Conservation (phyloP, 2,113 vertebrate species). For the Chionis minor region DNA sequence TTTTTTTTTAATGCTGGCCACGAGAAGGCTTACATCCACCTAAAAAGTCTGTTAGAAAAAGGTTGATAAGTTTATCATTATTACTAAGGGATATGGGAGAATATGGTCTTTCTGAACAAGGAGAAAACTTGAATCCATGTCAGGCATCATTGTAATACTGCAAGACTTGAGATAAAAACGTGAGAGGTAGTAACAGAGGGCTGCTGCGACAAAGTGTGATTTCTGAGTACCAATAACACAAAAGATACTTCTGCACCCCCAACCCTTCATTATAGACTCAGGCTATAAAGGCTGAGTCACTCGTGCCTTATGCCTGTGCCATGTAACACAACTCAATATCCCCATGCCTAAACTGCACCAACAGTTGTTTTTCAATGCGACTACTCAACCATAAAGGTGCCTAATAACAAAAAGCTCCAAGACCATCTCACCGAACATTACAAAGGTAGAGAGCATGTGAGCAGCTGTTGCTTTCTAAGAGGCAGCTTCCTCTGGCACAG, state of each 20-base stretch:
- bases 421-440: not conserved
- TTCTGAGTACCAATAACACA: not conserved
- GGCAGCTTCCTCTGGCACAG: not conserved
- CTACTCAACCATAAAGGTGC: not conserved
- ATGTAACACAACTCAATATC: not conserved
- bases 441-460: not conserved
- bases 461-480: not conserved
- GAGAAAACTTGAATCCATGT: not conserved
- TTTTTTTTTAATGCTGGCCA: not conserved
- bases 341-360: not conserved
- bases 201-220: fast-evolving
- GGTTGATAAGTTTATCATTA: fast-evolving
- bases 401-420: not conserved
- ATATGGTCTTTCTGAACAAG: not conserved
- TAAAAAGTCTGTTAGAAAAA: not conserved
- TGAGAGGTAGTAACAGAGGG: not conserved
- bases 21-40: not conserved
- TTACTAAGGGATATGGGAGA: not conserved
- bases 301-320: not conserved
- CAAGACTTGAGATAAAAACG: not conserved
- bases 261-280: not conserved
- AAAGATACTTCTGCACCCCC: not conserved
- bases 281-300: not conserved
- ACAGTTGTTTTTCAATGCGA: not conserved
- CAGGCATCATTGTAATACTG: not conserved